These are phyloP conservation scores for Drosophila neutralis DNA, from an alignment of 2,888 invertebrate species.

Conservation along the genomic window DNA sequence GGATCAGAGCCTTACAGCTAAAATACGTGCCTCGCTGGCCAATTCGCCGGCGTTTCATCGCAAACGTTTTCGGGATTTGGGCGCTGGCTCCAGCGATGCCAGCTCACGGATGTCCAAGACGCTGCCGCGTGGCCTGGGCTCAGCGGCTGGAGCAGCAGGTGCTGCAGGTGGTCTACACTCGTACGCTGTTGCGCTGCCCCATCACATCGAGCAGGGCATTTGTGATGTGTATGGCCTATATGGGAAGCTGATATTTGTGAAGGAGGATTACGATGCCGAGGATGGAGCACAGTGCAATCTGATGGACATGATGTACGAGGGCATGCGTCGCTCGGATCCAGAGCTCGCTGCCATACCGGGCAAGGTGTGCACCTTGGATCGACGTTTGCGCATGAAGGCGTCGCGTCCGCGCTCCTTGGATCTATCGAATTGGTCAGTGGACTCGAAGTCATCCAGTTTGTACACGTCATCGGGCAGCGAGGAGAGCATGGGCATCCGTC, in stretches of 20 bases:
- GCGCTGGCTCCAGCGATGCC: slow-evolving; percentile 84
- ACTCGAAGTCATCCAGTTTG: slow-evolving; percentile 92
- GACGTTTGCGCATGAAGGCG: slow-evolving; percentile 92
- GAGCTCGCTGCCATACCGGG: slow-evolving; percentile 93
- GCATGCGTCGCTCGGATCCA: slow-evolving; percentile 92
- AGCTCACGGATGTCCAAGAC: slow-evolving; percentile 89
- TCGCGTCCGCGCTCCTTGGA: slow-evolving; percentile 93
- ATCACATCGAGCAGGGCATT: slow-evolving; percentile 87
- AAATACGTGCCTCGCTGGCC: slow-evolving; percentile 87
- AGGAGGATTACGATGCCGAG: slow-evolving; percentile 89
- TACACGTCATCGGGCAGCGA: slow-evolving; percentile 95
- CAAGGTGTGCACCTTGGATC: slow-evolving; percentile 92
- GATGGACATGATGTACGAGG: slow-evolving; percentile 88
- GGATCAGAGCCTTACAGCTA: slow-evolving; percentile 87
- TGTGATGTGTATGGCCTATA: slow-evolving; percentile 96
- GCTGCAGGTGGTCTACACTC: slow-evolving; percentile 84
- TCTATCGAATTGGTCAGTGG: slow-evolving; percentile 94
- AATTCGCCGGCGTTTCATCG: slow-evolving; percentile 88
- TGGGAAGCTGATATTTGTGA: slow-evolving; percentile 94
- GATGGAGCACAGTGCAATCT: slow-evolving; percentile 88
- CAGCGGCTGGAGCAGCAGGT: slow-evolving; percentile 68
- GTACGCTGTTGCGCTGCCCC: slow-evolving; percentile 86
- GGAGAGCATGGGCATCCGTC: slow-evolving; percentile 90
- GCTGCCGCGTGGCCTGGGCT: slow-evolving; percentile 89
- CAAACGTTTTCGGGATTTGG: slow-evolving; percentile 85